Base-by-base conservation (phyloP, 2,113 vertebrate species). In the Coracopsis vasa region DNA sequence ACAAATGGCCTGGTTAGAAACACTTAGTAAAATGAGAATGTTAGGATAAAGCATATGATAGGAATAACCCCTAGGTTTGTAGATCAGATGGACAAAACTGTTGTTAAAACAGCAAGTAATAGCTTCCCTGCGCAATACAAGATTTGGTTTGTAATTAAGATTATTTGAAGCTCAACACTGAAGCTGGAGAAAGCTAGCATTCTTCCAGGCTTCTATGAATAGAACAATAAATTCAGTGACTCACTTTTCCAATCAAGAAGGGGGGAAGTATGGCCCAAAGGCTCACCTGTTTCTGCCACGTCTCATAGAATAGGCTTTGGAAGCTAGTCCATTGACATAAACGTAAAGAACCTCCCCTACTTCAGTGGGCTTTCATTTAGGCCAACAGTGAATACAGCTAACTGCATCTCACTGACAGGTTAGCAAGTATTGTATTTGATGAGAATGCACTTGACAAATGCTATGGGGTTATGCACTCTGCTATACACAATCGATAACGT, bases 401-500 rank as follows among this genome's bases (percentile, higher is more conserved):
- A 51, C 33, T 17, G 33, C 7, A 2, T 62, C 75, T 35, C 54
- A 7, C 42, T 11, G 44, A 28, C 25, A 31, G 29, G 20, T 53
- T 13, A 31, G 17, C 25, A 28, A 42, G 18, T 35, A 19, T 5
- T 41, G 31, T 37, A 29, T n/a, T 33, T 48, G 77, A 24, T 66
- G 48, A 42, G 11, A 48, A 50, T 1, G 15, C 33, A 5, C 60
- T 44, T 56, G 73, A 31, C 33, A 74, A 84, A 51, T 10, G 29
- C 66, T 62, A 17, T 7, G 13, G 66, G 77, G 35, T 79, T 87
- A 50, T 8, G 24, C 37, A 19, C 35, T 37, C 51, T 31, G 41
- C 65, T 61, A 31, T 62, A 50, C 37, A 29, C 53, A 62, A 41
- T 21, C 6, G 0, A 71, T 50, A 72, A 37, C 0, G 0, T 44